Evolutionary conservation across 92 coral and sea anemone species (phyloP).

Genomic region (Porites lobata): DNA sequence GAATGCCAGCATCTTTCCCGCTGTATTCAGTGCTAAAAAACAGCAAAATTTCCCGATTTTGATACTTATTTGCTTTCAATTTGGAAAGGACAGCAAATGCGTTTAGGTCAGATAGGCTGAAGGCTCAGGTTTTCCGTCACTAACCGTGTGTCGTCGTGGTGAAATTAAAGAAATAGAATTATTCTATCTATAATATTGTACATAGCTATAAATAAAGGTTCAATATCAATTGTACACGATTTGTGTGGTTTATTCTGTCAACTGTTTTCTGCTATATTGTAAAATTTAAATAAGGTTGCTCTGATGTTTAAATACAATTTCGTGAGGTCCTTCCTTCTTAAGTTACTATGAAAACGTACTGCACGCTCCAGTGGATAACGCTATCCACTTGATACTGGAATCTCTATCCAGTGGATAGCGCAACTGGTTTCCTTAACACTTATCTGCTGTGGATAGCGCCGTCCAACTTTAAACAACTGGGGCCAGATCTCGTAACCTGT

Average conservation of each 20-base stretch:
- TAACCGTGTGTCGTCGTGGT: background rate
- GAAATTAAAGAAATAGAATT: background rate
- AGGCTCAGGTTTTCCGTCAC: background rate
- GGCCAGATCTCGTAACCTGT: too few relatives aligned
- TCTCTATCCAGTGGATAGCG: too few relatives aligned
- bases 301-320: too few relatives aligned
- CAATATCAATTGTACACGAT: background rate
- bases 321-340: background rate
- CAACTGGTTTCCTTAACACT: too few relatives aligned
- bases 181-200: slow-evolving; percentile 7
- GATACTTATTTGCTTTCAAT: background rate
- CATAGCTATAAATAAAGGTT: slow-evolving; percentile 24
- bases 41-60: too few relatives aligned
- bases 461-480: too few relatives aligned
- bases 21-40: background rate
- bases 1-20: background rate
- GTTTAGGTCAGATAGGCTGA: background rate
- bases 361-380: background rate
- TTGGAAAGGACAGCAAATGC: background rate
- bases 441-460: too few relatives aligned
- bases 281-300: background rate
- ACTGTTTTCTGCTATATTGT: background rate
- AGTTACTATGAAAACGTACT: too few relatives aligned
- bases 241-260: background rate
- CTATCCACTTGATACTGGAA: too few relatives aligned